Percentiles rank a stretch among this genome's conserved stretches.
phyloP scores from a whole-genome alignment of 2,888 invertebrate genomes.

The Hemaris fuciformis region DNA sequence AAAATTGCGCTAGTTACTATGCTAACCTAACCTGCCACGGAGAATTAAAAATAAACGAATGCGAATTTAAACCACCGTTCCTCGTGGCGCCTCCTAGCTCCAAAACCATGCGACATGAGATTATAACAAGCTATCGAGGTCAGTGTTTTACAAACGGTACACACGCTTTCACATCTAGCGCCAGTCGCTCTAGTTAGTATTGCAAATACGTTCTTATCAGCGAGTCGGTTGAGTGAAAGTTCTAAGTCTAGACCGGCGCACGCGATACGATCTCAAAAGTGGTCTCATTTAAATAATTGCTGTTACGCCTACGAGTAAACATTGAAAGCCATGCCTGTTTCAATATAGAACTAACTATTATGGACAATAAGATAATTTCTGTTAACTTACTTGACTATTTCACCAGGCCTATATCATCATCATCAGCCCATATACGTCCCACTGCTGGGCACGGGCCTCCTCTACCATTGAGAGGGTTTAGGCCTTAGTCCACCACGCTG shows the following conservation, averaged over 20 bases:
- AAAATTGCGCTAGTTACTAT: too few species aligned
- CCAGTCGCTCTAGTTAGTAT: not conserved
- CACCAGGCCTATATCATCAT: too few species aligned
- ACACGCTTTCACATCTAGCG: conserved; percentile 1
- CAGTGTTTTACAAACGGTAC: not conserved
- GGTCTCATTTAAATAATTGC: conserved; percentile 2
- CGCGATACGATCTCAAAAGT: conserved; percentile 3
- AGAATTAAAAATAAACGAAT: too few species aligned
- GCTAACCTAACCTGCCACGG: too few species aligned
- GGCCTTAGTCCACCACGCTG: too few species aligned
- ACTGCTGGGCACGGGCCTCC: too few species aligned
- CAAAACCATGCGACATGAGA: not conserved
- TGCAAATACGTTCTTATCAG: not conserved
- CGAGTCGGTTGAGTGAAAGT: not conserved
- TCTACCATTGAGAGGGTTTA: too few species aligned
- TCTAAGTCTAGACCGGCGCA: not conserved
- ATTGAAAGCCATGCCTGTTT: too few species aligned
- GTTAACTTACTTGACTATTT: too few species aligned
- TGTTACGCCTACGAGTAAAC: not conserved
- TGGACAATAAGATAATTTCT: too few species aligned
- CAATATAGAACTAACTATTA: too few species aligned
- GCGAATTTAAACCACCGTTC: not conserved
- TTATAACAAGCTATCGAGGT: not conserved
- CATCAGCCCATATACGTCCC: too few species aligned
- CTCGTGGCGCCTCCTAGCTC: not conserved